Evolutionary conservation across 1,140 invertebrate genomes (phyloP).

Genomic region (Scaptomyza graminum): DNA sequence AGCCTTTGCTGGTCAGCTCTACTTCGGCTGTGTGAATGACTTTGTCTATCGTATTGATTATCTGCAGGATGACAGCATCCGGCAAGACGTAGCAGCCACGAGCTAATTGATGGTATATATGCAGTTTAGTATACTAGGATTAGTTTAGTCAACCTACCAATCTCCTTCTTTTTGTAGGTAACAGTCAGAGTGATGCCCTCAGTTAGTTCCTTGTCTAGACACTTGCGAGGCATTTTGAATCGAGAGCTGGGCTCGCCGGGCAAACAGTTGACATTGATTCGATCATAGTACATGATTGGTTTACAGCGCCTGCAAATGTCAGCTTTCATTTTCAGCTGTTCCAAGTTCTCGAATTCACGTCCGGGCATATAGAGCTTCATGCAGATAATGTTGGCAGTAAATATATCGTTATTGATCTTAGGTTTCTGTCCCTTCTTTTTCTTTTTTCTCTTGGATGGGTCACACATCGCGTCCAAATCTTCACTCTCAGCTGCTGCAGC

Average conservation of each 20-base stretch:
- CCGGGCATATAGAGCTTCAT: conserved; percentile 61
- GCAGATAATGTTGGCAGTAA: conserved; percentile 50
- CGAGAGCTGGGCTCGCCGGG: conserved; percentile 21
- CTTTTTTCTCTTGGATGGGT: conserved; percentile 1
- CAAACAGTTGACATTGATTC: conserved; percentile 60
- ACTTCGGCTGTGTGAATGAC: conserved; percentile 50
- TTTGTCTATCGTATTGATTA: conserved; percentile 30
- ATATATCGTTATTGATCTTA: conserved; percentile 33
- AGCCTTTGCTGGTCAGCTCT: conserved; percentile 63
- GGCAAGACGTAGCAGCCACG: conserved; percentile 56
- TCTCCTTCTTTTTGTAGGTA: conserved; percentile 54
- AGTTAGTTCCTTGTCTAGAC: conserved; percentile 41
- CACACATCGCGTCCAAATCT: not conserved
- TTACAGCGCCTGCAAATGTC: conserved; percentile 51
- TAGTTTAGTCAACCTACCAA: conserved; percentile 35
- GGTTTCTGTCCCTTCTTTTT: conserved; percentile 39
- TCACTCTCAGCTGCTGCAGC: not conserved
- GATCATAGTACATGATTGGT: conserved; percentile 15
- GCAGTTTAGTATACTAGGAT: not conserved
- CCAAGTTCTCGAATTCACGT: conserved; percentile 41
- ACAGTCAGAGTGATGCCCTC: conserved; percentile 51
- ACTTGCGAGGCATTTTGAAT: conserved; percentile 50
- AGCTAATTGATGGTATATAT: conserved; percentile 19
- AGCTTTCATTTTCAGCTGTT: conserved; percentile 20
- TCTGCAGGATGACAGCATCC: conserved; percentile 31